A percentile compares a stretch with the other conserved stretches of the same genome.
Evolutionary conservation across 2,113 vertebrate genomes (phyloP).

Genomic region (Channa maculata): DNA sequence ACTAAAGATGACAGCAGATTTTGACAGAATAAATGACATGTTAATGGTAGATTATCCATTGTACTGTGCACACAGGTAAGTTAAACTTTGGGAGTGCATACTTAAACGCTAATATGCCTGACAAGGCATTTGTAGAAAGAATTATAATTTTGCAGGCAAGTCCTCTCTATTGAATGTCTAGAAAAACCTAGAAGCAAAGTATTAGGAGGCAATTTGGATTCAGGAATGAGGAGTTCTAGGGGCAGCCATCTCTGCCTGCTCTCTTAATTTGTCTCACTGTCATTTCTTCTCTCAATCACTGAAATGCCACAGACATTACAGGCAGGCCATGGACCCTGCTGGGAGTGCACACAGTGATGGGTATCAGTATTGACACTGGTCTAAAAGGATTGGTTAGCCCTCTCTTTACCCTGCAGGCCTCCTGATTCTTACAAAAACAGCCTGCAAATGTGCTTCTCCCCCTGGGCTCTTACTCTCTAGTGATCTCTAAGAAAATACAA

Average conservation of each 20-base stretch:
- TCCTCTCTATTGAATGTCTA: conserved; percentile 2
- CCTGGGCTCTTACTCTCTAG: conserved; percentile 49
- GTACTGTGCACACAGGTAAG: background rate
- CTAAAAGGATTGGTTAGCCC: conserved; percentile 76
- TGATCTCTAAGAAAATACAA: conserved; percentile 71
- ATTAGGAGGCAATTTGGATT: conserved; percentile 57
- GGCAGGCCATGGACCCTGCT: conserved; percentile 62
- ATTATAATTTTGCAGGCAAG: background rate
- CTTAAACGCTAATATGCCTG: background rate
- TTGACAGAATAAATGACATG: background rate
- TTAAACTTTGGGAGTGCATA: background rate
- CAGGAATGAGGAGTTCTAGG: conserved; percentile 40
- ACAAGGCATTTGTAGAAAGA: conserved; percentile 6
- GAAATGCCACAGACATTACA: conserved; percentile 64
- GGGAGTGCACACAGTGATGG: conserved; percentile 74
- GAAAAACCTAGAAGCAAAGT: conserved; percentile 25
- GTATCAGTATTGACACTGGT: conserved; percentile 78
- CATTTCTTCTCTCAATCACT: conserved; percentile 70
- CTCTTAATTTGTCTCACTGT: conserved; percentile 68
- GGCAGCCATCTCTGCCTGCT: conserved; percentile 40
- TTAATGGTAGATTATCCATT: background rate
- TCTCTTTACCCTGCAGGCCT: conserved; percentile 63
- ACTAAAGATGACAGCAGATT: background rate
- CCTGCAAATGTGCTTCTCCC: conserved; percentile 45
- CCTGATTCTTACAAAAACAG: conserved; percentile 65